Conservation (phyloP, 2,888 invertebrate genomes). For the Aspidiotus rigidus region DNA sequence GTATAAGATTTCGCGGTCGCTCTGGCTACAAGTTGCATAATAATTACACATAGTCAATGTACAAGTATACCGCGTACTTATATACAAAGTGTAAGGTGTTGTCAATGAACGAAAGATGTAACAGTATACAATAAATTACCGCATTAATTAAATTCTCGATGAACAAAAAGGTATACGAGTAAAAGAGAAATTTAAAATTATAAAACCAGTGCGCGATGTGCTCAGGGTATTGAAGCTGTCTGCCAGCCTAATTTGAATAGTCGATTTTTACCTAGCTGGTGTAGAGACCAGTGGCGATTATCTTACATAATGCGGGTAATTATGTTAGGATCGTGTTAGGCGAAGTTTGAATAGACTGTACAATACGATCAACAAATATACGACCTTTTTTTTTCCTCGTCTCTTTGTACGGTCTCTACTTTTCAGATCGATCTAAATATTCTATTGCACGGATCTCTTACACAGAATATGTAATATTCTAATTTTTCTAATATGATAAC, state of each 20-base stretch:
- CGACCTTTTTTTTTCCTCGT: too few relatives aligned
- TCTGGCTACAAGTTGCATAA: too few relatives aligned
- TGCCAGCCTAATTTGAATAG: slow-evolving; percentile 27
- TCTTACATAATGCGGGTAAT: slow-evolving; percentile 34
- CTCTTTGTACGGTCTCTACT: too few relatives aligned
- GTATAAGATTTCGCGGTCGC: too few relatives aligned
- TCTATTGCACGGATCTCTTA: too few relatives aligned
- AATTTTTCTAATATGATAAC: too few relatives aligned
- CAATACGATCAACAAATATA: too few relatives aligned
- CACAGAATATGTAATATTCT: too few relatives aligned
- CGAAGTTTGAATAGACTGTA: slow-evolving; percentile 12
- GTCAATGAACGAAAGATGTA: slow-evolving; percentile 7
- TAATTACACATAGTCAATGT: too few relatives aligned
- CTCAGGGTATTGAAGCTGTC: not conserved
- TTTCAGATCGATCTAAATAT: too few relatives aligned
- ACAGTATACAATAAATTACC: slow-evolving; percentile 28
- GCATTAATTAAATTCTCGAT: slow-evolving; percentile 24
- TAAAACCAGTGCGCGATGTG: slow-evolving; percentile 3
- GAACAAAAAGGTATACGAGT: not conserved
- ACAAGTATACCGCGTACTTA: too few relatives aligned
- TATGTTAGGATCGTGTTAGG: slow-evolving; percentile 32
- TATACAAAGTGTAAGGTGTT: too few relatives aligned
- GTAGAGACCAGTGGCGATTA: slow-evolving; percentile 32
- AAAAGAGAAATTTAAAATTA: not conserved
- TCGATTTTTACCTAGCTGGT: slow-evolving; percentile 8